Conservation (phyloP, 2,797 vertebrate genomes). For the Eurystomus glaucurus region DNA sequence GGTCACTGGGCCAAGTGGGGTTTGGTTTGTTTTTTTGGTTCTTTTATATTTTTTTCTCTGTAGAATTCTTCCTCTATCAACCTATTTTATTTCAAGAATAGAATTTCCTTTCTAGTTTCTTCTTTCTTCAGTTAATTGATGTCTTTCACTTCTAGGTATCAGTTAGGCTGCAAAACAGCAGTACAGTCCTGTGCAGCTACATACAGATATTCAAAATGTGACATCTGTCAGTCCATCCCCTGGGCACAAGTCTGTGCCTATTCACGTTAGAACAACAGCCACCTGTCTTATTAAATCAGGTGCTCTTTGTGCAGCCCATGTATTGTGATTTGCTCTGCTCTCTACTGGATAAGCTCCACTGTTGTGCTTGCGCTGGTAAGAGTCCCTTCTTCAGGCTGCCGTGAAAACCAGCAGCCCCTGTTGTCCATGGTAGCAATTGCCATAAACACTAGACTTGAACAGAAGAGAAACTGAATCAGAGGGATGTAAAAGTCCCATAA, state of each 20-base stretch:
- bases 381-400: not conserved
- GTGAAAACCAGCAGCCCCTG: not conserved
- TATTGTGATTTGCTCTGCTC: not conserved
- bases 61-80: not conserved
- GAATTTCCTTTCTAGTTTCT: not conserved
- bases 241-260: not conserved
- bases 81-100: not conserved
- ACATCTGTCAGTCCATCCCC: not conserved
- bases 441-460: not conserved
- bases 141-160: slow-evolving; percentile 19
- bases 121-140: not conserved
- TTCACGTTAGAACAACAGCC: not conserved
- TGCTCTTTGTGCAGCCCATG: not conserved
- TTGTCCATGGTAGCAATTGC: not conserved
- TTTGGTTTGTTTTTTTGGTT: not conserved
- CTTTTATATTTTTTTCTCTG: not conserved
- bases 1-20: slow-evolving; percentile 6
- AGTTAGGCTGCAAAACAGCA: not conserved
- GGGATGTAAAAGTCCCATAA: not conserved
- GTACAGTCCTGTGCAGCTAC: not conserved
- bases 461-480: not conserved
- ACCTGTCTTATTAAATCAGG: not conserved
- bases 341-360: not conserved
- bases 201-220: not conserved
- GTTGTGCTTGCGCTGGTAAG: not conserved